Percentiles rank a stretch among this genome's conserved stretches.
Evolutionary conservation across 2,888 invertebrate species (phyloP).

Genomic region (Drosophila borborema): DNA sequence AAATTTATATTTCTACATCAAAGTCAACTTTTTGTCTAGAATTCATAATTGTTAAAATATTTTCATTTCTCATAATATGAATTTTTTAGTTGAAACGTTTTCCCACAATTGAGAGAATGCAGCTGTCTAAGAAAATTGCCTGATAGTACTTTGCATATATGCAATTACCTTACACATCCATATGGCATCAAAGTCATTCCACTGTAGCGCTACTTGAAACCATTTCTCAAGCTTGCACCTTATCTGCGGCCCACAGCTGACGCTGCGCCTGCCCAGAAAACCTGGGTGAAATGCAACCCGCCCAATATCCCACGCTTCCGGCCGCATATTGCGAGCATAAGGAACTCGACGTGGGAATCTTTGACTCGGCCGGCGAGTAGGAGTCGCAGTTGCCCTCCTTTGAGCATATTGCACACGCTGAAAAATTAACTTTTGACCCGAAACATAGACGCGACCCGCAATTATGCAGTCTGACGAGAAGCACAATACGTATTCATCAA

Average conservation of each 20-base stretch:
- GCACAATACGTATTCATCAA: conserved; percentile 50
- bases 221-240: conserved; percentile 49
- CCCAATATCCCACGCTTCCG: conserved; percentile 43
- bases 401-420: conserved; percentile 69
- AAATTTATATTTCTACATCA: no score
- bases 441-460: conserved; percentile 54
- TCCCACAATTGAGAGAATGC: not conserved
- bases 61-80: not conserved
- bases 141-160: not conserved
- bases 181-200: not conserved
- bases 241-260: conserved; percentile 50
- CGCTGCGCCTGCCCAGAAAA: conserved; percentile 25
- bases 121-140: not conserved
- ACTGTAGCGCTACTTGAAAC: not conserved
- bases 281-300: not conserved
- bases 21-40: not conserved
- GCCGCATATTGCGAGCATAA: conserved; percentile 26
- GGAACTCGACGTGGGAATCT: conserved; percentile 71
- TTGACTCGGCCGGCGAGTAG: conserved; percentile 23
- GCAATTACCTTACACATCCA: not conserved
- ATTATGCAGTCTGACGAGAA: conserved; percentile 50
- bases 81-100: not conserved
- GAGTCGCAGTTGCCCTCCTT: conserved; percentile 39
- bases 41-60: not conserved
- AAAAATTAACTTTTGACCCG: conserved; percentile 78